These are phyloP conservation scores for Arenicola marina DNA, from an alignment of 2,888 invertebrate species.

Conservation along the genomic window DNA sequence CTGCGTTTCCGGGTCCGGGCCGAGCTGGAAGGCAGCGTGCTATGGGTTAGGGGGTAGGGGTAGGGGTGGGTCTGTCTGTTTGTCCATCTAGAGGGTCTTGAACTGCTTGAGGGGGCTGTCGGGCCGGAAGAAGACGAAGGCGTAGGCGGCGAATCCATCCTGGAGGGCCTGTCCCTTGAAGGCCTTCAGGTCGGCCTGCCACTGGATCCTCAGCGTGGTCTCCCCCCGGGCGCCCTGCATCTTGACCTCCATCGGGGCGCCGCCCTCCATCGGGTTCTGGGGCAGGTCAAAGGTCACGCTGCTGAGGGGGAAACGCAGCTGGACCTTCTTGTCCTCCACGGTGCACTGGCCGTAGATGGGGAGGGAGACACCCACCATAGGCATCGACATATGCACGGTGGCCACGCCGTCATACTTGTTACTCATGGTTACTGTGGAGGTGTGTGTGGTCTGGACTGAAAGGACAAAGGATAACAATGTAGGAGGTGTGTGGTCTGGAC, in stretches of 20 bases:
- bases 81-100: too few species aligned
- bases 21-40: too few species aligned
- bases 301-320: constrained; percentile 36
- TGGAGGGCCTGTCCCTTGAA: constrained; percentile 37
- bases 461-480: too few species aligned
- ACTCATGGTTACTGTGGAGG: too few species aligned
- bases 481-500: too few species aligned
- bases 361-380: constrained; percentile 37
- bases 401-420: constrained; percentile 36
- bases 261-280: constrained; percentile 29
- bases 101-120: constrained; percentile 31
- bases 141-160: constrained; percentile 29
- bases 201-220: constrained; percentile 35
- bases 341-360: constrained; percentile 35
- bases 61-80: too few species aligned
- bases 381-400: constrained; percentile 39
- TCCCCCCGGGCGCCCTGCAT: constrained; percentile 38
- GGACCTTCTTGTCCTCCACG: constrained; percentile 37
- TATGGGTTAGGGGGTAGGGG: too few species aligned
- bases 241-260: constrained; percentile 37
- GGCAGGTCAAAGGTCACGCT: constrained; percentile 38
- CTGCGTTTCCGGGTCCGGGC: too few species aligned
- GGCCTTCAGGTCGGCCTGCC: constrained; percentile 30
- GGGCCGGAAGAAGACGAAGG: constrained; percentile 36
- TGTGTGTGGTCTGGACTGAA: too few species aligned